These are phyloP conservation scores for Alentia gelatinosa DNA, from an alignment of 2,888 invertebrate genomes.

Conservation along the genomic window DNA sequence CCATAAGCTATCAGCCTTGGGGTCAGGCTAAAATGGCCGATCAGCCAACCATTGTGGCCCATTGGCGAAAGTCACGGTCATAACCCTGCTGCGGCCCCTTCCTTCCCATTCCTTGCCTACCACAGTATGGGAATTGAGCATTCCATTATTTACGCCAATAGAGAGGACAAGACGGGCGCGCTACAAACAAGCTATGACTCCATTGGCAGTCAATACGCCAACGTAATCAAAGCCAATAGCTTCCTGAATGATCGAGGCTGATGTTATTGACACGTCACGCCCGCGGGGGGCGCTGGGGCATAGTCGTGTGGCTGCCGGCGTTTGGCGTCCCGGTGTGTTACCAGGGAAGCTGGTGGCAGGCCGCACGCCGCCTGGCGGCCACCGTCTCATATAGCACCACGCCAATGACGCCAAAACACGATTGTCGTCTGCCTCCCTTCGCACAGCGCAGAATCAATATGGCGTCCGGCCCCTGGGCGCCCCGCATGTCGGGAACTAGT, in stretches of 20 bases:
- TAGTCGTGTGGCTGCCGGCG: no score
- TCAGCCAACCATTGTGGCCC: no score
- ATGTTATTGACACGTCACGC: neutral
- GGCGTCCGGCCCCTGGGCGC: no score
- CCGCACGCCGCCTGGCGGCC: neutral
- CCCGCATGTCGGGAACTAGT: no score
- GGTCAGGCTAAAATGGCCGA: no score
- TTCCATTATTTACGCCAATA: neutral
- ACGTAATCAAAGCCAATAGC: conserved; percentile 21
- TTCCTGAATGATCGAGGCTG: neutral
- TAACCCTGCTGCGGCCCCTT: neutral
- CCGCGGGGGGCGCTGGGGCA: neutral
- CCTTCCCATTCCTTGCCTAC: neutral
- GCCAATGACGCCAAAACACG: neutral
- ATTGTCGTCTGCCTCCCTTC: no score
- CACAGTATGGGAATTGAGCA: neutral
- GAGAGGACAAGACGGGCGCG: neutral
- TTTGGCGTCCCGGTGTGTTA: neutral
- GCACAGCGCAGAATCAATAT: no score
- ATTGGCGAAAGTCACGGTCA: no score
- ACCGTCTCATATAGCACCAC: neutral
- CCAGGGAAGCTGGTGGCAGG: neutral
- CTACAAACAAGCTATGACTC: neutral
- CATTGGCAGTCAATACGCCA: conserved; percentile 12
- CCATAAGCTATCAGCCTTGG: no score